Evolutionary conservation across 2,888 invertebrate species (phyloP), one percentile per base, ranked within the genome.

Genomic region (Oscheius onirici): DNA sequence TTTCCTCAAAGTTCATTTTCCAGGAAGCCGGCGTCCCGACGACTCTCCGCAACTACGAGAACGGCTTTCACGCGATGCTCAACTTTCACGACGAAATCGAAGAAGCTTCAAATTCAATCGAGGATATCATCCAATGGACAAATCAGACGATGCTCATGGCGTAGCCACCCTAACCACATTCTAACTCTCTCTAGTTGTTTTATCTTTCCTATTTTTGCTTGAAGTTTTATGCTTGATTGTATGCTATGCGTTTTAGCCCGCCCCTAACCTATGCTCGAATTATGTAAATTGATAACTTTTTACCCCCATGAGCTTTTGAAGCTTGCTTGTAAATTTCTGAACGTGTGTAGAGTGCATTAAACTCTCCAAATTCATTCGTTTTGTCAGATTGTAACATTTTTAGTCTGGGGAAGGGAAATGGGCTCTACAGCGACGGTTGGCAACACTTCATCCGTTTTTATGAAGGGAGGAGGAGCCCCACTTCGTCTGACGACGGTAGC

Each of bases 1-100:
- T n/a, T n/a, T n/a, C n/a, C n/a, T n/a, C n/a, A n/a, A n/a, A n/a
- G n/a, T n/a, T n/a, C n/a, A n/a, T n/a, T 72, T 61, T 72, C 26
- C 63, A 77, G 73, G 68, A 63, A 17, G 70, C 77, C 11, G 77
- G 77, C 28, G 84, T 87, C 6, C 82, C 84, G 40, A 86, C 87
- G 0, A 84, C 84, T 28, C 70, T 76, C 22, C 69, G 55, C 15
- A 79, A 84, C 70, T 82, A 80, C 67, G 73, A 80, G 41, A 68
- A 75, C 49, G 83, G 82, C 2, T 82, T 84, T 68, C 84, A 83
- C 57, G 83, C 79, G n/a, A 80, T 84, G 78, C 75, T 83, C 57
- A 82, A 83, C 75, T 81, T 82, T 61, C 78, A 78, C 69, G 71
- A 74, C 22, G 79, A 82, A 24, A 49, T 82, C 1, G 46, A 76